Conservation (phyloP, 2,888 invertebrate genomes). For the Desoria tigrina region DNA sequence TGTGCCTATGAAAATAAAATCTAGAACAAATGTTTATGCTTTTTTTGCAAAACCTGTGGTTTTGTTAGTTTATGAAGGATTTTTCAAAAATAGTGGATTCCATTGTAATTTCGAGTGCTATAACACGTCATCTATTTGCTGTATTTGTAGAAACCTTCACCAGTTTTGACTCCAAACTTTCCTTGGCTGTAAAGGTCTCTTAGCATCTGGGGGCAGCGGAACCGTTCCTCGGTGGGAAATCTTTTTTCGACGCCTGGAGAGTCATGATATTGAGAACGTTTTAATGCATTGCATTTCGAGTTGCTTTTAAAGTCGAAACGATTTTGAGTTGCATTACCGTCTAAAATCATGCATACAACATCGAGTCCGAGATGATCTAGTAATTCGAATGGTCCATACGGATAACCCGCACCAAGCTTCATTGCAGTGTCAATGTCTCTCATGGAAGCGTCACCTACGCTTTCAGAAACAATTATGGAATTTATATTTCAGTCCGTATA, state of each 20-base stretch:
- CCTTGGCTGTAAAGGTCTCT: conserved; percentile 61
- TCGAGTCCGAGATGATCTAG: conserved; percentile 63
- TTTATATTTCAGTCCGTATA: no score
- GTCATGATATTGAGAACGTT: no score
- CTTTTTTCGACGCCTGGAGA: conserved; percentile 38
- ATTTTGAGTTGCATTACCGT: no score
- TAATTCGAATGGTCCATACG: conserved; percentile 65
- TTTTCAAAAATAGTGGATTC: no score
- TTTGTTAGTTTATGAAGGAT: no score
- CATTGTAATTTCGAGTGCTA: no score
- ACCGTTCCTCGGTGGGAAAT: background rate
- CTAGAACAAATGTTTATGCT: no score
- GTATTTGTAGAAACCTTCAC: conserved; percentile 64
- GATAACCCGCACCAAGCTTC: conserved; percentile 63
- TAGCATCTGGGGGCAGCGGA: conserved; percentile 51
- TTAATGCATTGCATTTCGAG: no score
- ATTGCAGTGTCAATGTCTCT: conserved; percentile 63
- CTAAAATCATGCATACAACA: conserved; percentile 59
- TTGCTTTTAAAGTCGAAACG: no score
- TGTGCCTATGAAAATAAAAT: no score
- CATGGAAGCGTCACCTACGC: conserved; percentile 53
- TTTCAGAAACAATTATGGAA: no score
- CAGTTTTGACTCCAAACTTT: conserved; percentile 61
- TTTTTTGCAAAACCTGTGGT: no score
- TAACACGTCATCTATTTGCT: background rate